Evolutionary conservation across 2,888 invertebrate species (phyloP), one percentile per base, ranked within the genome.

Genomic region (Agriopis leucophaearia): DNA sequence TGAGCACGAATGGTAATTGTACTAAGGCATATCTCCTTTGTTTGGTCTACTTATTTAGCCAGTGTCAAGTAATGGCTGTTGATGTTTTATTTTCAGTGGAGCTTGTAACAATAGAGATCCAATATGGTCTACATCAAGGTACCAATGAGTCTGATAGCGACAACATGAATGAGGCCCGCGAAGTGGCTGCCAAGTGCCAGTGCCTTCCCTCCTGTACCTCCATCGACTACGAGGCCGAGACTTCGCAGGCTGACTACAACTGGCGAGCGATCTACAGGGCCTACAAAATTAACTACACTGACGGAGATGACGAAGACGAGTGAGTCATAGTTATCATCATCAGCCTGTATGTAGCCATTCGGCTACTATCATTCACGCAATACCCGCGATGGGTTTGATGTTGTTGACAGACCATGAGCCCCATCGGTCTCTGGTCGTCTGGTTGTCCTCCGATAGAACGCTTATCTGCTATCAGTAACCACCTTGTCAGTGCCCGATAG

Each of bases 141-240:
- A 74, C 80, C 8, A 74, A 79, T 9, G 76, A 83, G 13, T 61
- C 65, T n/a, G 44, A 84, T 0, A 13, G 83, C 54, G 86, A 88
- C 13, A 81, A 83, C 1, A 70, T 91, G 1, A 81, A 81, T 0
- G 82, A 89, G 47, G 89, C 92, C 0, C 81, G 85, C 0, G 73
- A 80, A 7, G 85, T 92, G 0, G 89, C 91, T 0, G 69, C 83
- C 0, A 70, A 76, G 10, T 96, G 96, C 80, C 89, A 94, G 67
- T 96, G 96, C 78, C 84, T 96, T 15, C 95, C 95, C 58, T 91
- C 96, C 0, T 96, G 96, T 81, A 96, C 96, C 0, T 96, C 96
- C 0, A 94, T 96, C 48, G 95, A 95, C 16, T 97, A 96, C 77
- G 96, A 96, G 75, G 96, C 96, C 0, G 96, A 96, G 82, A 96